Conservation (phyloP, 1,140 invertebrate genomes). For the Atta colombica region DNA sequence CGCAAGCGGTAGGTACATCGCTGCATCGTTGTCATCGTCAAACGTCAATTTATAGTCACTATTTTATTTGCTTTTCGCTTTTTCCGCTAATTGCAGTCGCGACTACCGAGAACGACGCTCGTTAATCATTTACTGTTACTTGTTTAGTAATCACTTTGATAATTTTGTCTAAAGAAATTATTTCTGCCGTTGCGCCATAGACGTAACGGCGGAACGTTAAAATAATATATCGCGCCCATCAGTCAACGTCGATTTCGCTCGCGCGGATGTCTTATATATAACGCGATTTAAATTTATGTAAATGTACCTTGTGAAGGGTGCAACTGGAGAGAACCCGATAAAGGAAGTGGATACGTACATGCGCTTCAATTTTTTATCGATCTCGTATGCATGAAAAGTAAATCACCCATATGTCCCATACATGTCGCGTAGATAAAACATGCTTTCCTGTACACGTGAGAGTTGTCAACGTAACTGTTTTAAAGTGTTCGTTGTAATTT, state of each 20-base stretch:
- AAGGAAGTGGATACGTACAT: slow-evolving; percentile 61
- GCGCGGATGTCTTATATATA: slow-evolving; percentile 48
- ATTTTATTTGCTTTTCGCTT: slow-evolving; percentile 19
- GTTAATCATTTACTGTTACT: slow-evolving; percentile 43
- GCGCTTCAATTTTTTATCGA: slow-evolving; percentile 73
- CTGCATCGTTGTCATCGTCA: slow-evolving; percentile 15
- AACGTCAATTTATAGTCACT: slow-evolving; percentile 40
- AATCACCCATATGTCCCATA: slow-evolving; percentile 70
- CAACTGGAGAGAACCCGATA: slow-evolving; percentile 64
- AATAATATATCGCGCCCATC: slow-evolving; percentile 66
- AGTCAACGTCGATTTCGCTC: slow-evolving; percentile 63
- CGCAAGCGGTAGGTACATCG: not conserved
- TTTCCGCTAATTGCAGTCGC: slow-evolving; percentile 49
- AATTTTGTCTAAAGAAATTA: slow-evolving; percentile 56
- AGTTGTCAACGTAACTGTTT: slow-evolving; percentile 50
- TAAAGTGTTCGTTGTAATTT: slow-evolving; percentile 52
- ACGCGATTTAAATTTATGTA: slow-evolving; percentile 74
- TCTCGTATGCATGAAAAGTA: slow-evolving; percentile 72
- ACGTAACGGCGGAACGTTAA: slow-evolving; percentile 49
- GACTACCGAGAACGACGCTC: slow-evolving; percentile 30
- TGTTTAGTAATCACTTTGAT: slow-evolving; percentile 49
- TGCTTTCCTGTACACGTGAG: slow-evolving; percentile 9
- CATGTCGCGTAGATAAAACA: slow-evolving; percentile 48
- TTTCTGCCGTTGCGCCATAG: slow-evolving; percentile 20
- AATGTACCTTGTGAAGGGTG: slow-evolving; percentile 62